Evolutionary conservation across 2,888 invertebrate species (phyloP).

Genomic region (Congeria kusceri): DNA sequence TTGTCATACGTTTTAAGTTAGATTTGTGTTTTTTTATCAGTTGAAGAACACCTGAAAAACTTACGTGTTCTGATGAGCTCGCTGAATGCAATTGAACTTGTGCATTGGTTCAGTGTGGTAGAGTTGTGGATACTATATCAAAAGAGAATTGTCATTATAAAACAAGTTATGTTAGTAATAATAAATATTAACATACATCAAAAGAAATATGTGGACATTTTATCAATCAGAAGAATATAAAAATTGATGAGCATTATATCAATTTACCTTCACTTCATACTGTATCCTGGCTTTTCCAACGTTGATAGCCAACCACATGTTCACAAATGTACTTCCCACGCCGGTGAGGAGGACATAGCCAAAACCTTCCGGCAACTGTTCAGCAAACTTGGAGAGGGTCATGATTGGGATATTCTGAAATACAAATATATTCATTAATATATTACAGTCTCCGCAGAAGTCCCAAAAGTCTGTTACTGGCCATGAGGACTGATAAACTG

Average conservation of each 20-base stretch:
- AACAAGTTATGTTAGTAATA: too few species aligned
- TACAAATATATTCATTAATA: too few species aligned
- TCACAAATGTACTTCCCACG: slow-evolving; percentile 60
- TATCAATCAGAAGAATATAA: not conserved
- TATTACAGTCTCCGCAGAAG: too few species aligned
- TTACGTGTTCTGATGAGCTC: slow-evolving; percentile 86
- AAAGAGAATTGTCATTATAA: too few species aligned
- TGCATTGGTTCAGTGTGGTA: slow-evolving; percentile 84
- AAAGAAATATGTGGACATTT: not conserved
- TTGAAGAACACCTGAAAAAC: slow-evolving; percentile 38
- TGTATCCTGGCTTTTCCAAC: slow-evolving; percentile 70
- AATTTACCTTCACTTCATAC: slow-evolving; percentile 68
- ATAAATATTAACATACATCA: too few species aligned
- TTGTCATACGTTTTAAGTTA: too few species aligned
- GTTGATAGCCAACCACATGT: slow-evolving; percentile 71
- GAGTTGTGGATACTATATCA: slow-evolving; percentile 85
- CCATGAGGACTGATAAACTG: too few species aligned
- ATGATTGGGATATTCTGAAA: not conserved
- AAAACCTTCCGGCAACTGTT: slow-evolving; percentile 61
- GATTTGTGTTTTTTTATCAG: too few species aligned
- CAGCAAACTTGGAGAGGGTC: slow-evolving; percentile 46
- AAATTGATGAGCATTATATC: not conserved
- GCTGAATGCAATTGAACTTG: slow-evolving; percentile 86
- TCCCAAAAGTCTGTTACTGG: too few species aligned
- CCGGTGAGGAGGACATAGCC: slow-evolving; percentile 69